Percentiles rank a stretch among this genome's conserved stretches.
These are phyloP conservation scores for Bhutanitis thaidina DNA, from an alignment of 2,888 invertebrate genomes.

Conservation along the genomic window DNA sequence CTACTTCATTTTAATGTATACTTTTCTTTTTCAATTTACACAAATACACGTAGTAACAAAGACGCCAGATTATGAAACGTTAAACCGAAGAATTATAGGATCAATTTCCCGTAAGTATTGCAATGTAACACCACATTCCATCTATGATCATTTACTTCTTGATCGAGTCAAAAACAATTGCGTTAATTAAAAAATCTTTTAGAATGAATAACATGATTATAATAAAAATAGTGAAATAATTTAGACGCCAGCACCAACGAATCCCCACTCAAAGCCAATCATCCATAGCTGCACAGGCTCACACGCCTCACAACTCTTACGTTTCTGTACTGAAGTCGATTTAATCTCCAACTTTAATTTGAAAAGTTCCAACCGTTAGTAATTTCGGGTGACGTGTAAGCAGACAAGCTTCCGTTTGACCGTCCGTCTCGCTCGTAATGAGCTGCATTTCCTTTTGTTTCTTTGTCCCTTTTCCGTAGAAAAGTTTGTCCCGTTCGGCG, in stretches of 20 bases:
- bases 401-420: constrained; percentile 36
- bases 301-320: constrained; percentile 13
- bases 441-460: constrained; percentile 32
- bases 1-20: too few species aligned
- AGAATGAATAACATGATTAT: too few species aligned
- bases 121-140: too few species aligned
- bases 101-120: too few species aligned
- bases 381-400: constrained; percentile 37
- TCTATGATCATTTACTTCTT: too few species aligned
- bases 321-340: constrained; percentile 25
- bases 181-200: too few species aligned
- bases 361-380: constrained; percentile 38
- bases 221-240: neutral
- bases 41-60: too few species aligned
- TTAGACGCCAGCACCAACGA: neutral
- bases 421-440: constrained; percentile 34
- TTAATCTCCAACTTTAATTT: constrained; percentile 39
- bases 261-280: neutral
- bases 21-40: too few species aligned
- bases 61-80: too few species aligned
- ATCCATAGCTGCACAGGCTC: neutral
- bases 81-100: too few species aligned
- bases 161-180: too few species aligned
- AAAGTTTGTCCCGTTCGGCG: constrained; percentile 21
- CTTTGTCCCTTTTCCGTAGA: constrained; percentile 20